These are phyloP conservation scores for Macrophya alboannulata DNA, from an alignment of 2,888 invertebrate genomes.

Conservation along the genomic window DNA sequence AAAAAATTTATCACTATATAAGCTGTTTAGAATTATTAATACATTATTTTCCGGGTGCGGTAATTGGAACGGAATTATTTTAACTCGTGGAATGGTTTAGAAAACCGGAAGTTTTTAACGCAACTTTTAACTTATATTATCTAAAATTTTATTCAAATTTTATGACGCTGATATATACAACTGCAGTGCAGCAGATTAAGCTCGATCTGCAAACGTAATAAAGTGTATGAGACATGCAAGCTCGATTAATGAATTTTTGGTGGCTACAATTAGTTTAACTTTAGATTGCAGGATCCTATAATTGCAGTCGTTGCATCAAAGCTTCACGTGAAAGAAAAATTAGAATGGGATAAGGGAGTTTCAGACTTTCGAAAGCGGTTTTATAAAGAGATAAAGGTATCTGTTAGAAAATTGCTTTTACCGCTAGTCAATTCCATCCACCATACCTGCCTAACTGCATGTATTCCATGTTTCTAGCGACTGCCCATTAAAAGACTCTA, in stretches of 20 bases:
- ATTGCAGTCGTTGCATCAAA: neutral
- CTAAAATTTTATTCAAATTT: neutral
- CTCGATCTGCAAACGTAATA: neutral
- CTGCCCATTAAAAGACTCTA: neutral
- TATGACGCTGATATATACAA: neutral
- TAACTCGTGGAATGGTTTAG: neutral
- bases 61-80: neutral
- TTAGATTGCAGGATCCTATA: neutral
- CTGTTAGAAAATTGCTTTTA: constrained; percentile 39
- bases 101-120: neutral
- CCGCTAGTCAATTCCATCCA: constrained; percentile 26
- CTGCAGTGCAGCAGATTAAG: neutral
- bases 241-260: neutral
- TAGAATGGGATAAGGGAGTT: neutral
- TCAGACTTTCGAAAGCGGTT: constrained; percentile 36
- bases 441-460: constrained; percentile 26
- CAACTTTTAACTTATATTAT: neutral
- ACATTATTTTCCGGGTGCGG: neutral
- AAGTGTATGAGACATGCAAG: neutral
- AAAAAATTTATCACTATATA: neutral
- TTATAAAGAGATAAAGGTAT: constrained; percentile 18
- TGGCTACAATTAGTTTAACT: neutral
- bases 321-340: neutral
- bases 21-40: neutral
- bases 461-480: neutral